Percentiles rank a stretch among this genome's conserved stretches.
These are phyloP conservation scores for Mesorhabditis belari DNA, from an alignment of 2,888 invertebrate species.

Conservation along the genomic window DNA sequence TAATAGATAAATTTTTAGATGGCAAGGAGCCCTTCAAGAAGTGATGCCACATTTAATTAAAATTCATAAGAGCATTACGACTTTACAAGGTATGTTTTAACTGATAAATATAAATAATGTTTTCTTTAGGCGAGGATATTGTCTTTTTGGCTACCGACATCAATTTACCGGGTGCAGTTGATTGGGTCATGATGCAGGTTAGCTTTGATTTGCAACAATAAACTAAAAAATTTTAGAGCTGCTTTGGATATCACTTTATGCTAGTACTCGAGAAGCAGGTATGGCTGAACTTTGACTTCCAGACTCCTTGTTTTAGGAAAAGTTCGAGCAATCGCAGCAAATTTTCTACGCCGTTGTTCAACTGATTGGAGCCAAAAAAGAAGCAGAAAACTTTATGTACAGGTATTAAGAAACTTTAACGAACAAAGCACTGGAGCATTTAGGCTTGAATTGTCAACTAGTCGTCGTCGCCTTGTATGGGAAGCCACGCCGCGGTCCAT, in stretches of 20 bases:
- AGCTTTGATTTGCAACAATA: too few relatives aligned
- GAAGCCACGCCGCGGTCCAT: conserved; percentile 97
- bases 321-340: conserved; percentile 67
- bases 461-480: conserved; percentile 89
- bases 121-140: conserved; percentile 77
- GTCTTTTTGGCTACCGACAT: conserved; percentile 99
- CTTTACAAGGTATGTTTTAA: conserved; percentile 72
- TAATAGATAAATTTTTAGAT: too few relatives aligned
- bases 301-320: conserved; percentile 67
- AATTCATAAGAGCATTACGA: conserved; percentile 87
- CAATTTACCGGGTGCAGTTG: conserved; percentile 76
- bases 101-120: too few relatives aligned
- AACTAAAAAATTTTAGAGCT: too few relatives aligned
- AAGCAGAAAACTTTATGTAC: conserved; percentile 98
- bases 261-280: conserved; percentile 87
- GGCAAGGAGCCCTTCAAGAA: conserved; percentile 94
- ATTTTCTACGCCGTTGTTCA: conserved; percentile 82
- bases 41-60: conserved; percentile 96
- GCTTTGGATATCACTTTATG: conserved; percentile 99
- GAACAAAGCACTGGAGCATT: too few relatives aligned
- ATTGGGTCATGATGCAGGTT: conserved; percentile 90
- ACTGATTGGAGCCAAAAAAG: conserved; percentile 93
- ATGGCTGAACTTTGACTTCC: too few relatives aligned
- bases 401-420: too few relatives aligned
- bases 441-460: too few relatives aligned